Conservation (phyloP, 2,797 vertebrate species). For the Falco berigora region DNA sequence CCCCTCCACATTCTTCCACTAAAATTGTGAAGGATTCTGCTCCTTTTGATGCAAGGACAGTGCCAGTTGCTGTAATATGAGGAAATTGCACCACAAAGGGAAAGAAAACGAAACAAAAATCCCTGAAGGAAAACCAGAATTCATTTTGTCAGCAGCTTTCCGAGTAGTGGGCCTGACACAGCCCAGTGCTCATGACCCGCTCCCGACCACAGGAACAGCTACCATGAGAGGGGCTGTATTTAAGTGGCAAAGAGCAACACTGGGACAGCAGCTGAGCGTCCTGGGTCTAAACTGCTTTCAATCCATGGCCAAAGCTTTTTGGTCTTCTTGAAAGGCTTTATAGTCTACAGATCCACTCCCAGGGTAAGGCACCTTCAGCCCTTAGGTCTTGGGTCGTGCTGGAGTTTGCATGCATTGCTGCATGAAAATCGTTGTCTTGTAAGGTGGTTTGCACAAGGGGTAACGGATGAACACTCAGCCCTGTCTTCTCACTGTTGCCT, state of each 20-base stretch:
- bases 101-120: slow-evolving; percentile 41
- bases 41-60: slow-evolving; percentile 25
- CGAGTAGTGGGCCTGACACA: neutral
- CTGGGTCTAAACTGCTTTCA: neutral
- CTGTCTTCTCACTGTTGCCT: neutral
- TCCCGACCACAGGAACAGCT: neutral
- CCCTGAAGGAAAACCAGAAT: slow-evolving; percentile 34
- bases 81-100: neutral
- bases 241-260: neutral
- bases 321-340: neutral
- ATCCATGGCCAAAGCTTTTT: neutral
- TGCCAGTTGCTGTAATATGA: slow-evolving; percentile 48
- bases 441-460: neutral
- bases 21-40: neutral
- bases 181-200: neutral
- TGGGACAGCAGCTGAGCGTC: neutral
- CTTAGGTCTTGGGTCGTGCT: neutral
- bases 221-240: neutral
- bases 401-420: neutral
- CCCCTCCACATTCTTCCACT: slow-evolving; percentile 28
- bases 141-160: slow-evolving; percentile 40
- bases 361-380: neutral
- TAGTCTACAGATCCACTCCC: neutral
- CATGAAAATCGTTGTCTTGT: neutral
- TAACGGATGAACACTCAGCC: neutral